Evolutionary conservation across 2,888 invertebrate genomes (phyloP).

Genomic region (Drosophila mettleri): DNA sequence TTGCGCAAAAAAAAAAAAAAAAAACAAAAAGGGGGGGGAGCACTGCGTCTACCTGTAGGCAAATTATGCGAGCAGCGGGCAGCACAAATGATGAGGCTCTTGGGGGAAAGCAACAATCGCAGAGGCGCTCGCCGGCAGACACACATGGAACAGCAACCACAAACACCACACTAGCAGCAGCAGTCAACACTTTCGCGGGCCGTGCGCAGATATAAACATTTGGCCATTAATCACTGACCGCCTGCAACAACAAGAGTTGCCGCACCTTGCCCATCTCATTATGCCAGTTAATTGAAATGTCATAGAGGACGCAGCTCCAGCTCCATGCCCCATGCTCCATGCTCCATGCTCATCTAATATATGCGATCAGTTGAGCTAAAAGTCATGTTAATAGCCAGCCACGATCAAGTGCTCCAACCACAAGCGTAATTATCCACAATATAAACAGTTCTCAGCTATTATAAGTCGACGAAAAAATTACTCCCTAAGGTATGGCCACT

Average conservation of each 20-base stretch:
- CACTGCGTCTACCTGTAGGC: conserved; percentile 49
- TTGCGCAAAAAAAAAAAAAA: neutral
- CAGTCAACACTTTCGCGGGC: conserved; percentile 77
- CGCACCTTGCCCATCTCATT: conserved; percentile 62
- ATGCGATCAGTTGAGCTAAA: neutral
- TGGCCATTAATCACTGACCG: conserved; percentile 73
- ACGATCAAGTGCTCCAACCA: conserved; percentile 1
- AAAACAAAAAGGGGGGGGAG: too few species aligned
- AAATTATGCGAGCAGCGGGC: conserved; percentile 50
- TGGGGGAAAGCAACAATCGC: conserved; percentile 15
- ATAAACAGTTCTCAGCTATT: neutral
- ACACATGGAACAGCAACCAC: conserved; percentile 5
- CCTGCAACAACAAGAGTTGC: conserved; percentile 51
- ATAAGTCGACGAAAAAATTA: neutral
- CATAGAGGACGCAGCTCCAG: conserved; percentile 50
- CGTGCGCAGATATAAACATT: conserved; percentile 65
- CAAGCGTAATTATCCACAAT: neutral
- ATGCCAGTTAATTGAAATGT: conserved; percentile 74
- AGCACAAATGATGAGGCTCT: conserved; percentile 24
- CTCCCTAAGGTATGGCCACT: neutral
- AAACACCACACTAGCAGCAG: conserved; percentile 15
- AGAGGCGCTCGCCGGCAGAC: conserved; percentile 9
- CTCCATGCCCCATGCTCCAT: too few species aligned
- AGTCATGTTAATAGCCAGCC: neutral
- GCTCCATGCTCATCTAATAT: neutral